Evolutionary conservation across 2,888 invertebrate species (phyloP).

Genomic region (Tridacna gigas): DNA sequence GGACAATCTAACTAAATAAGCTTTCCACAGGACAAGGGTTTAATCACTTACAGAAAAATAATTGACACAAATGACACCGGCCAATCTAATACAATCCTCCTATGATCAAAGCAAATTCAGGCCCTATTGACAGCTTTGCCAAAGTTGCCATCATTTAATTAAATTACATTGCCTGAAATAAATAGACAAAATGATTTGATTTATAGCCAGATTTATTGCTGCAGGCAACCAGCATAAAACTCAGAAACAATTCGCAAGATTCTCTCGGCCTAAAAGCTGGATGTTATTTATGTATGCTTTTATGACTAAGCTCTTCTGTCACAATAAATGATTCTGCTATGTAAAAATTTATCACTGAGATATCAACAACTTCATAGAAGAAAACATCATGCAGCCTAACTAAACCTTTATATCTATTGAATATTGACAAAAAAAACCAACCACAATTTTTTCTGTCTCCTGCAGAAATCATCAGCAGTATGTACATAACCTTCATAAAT

Average conservation of each 20-base stretch:
- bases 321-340: too few species aligned
- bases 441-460: too few species aligned
- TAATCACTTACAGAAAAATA: conserved; percentile 7
- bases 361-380: too few species aligned
- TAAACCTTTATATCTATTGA: too few species aligned
- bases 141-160: conserved; percentile 21
- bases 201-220: conserved; percentile 24
- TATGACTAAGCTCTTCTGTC: too few species aligned
- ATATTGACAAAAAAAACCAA: too few species aligned
- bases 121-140: conserved; percentile 10
- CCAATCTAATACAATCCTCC: conserved; percentile 12
- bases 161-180: conserved; percentile 29
- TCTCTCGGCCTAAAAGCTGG: too few species aligned
- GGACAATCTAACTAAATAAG: conserved; percentile 10
- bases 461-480: too few species aligned
- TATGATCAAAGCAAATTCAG: conserved; percentile 19
- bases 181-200: conserved; percentile 29
- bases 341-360: too few species aligned
- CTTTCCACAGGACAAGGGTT: not conserved
- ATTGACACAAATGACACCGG: not conserved
- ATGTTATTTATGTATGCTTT: too few species aligned
- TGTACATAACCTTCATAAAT: too few species aligned
- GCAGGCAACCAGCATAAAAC: conserved; percentile 16
- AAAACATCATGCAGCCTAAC: too few species aligned
- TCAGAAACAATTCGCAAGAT: conserved; percentile 15